A percentile compares a stretch with the other conserved stretches of the same genome.
Conservation (phyloP, 2,797 vertebrate species). For the Onychomys leucogaster region DNA sequence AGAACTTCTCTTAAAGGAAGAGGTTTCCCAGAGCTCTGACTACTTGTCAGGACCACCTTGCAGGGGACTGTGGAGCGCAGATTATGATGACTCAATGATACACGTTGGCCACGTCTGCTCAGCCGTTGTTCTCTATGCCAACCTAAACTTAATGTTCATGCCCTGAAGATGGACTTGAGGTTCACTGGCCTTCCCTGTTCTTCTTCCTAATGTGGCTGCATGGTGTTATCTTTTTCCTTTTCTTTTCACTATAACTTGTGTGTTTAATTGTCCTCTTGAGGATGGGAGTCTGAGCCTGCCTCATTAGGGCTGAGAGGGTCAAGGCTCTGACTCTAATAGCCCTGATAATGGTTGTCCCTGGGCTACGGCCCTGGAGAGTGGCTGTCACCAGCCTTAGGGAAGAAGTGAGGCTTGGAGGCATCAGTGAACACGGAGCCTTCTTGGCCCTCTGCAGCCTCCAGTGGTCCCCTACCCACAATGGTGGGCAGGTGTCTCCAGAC, state of each 20-base stretch:
- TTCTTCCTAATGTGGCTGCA: not conserved
- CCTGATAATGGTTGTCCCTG: not conserved
- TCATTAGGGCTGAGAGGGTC: not conserved
- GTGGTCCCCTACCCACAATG: not conserved
- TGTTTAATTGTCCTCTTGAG: not conserved
- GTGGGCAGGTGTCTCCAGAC: not conserved
- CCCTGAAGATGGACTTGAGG: not conserved
- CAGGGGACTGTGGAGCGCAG: not conserved
- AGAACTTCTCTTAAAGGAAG: not conserved
- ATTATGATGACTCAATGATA: not conserved
- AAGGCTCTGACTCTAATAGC: not conserved
- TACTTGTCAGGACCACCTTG: not conserved
- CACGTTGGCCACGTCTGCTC: not conserved
- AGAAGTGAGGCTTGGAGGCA: not conserved
- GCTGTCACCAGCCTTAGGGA: not conserved
- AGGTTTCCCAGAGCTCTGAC: not conserved
- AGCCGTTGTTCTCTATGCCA: not conserved
- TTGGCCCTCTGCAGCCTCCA: not conserved
- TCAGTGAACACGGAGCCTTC: not conserved
- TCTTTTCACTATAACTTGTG: not conserved
- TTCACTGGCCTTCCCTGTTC: not conserved
- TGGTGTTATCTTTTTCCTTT: not conserved
- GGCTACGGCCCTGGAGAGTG: not conserved
- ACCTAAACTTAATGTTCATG: not conserved
- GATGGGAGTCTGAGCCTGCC: too few relatives aligned